Evolutionary conservation across 2,113 vertebrate species (phyloP), one percentile per base, ranked within the genome.

Genomic region (Erinaceus europaeus): DNA sequence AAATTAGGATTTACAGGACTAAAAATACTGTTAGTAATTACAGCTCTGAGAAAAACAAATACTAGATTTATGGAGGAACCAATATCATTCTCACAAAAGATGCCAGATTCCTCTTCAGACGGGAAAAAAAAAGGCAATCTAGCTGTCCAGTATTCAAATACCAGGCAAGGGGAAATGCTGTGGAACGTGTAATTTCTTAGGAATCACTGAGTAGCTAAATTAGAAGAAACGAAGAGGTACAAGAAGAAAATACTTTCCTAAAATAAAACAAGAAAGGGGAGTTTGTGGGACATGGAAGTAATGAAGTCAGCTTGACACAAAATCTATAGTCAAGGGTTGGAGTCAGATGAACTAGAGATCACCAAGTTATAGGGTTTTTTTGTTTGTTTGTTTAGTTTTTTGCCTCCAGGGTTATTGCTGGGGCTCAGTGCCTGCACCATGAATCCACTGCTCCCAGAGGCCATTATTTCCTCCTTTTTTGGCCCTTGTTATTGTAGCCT

Each of bases 21-120:
- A 97, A 97, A 97, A 97, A 96, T 97, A 96, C 42, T 23, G 62
- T 79, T 46, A 68, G 59, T 97, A 97, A 97, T 97, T 96, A 95
- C 1, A 94, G 95, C 89, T 95, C 96, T 88, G 90, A 87, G 48
- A 50, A 90, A 93, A 90, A 73, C 29, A 88, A 82, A 0, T 23
- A 77, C 86, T 86, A 69, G 82, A 90, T 93, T 94, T 91, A 87
- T 74, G 55, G 89, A 94, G 91, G 64, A 96, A 82, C 87, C 80
- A 95, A 83, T 92, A 77, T 29, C 80, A 8, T 87, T 96, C 88
- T 77, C 72, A 87, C 13, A 27, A 94, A 91, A 78, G 50, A 93
- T n/a, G 61, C 61, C 7, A 89, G 50, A 89, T 72, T 80, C 89
- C 85, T 89, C 86, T 76, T 53, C 29, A 52, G 64, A 89, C 25